phyloP scores from a whole-genome alignment of 2,797 vertebrate genomes.

The Crocidura indochinensis region DNA sequence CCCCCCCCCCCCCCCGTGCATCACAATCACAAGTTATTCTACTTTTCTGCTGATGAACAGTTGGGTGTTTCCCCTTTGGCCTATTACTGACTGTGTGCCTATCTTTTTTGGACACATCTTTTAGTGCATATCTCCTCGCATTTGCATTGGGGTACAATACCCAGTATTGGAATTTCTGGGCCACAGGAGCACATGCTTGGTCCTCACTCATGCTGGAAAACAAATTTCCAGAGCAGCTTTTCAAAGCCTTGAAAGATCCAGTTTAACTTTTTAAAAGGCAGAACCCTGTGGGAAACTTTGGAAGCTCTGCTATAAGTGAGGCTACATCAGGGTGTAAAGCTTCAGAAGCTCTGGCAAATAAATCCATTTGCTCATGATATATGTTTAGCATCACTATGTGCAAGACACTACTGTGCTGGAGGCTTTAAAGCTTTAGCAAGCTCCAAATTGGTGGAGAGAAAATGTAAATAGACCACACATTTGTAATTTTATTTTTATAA shows the following conservation, averaged over 20 bases:
- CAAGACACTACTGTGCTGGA: neutral
- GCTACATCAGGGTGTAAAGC: neutral
- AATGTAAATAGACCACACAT: conserved; percentile 2
- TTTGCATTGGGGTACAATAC: neutral
- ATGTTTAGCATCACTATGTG: neutral
- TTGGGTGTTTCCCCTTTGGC: neutral
- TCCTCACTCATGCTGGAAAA: neutral
- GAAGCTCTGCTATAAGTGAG: conserved; percentile 1
- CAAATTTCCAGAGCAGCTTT: conserved; percentile 19
- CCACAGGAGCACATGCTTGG: neutral
- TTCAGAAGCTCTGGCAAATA: conserved; percentile 48
- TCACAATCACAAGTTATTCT: neutral
- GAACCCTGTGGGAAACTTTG: neutral
- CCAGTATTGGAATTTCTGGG: neutral
- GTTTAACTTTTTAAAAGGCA: conserved; percentile 40
- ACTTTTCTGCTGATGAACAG: conserved; percentile 30
- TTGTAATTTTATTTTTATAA: conserved; percentile 56
- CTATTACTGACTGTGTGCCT: neutral
- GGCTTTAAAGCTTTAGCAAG: conserved; percentile 20
- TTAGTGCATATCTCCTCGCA: conserved; percentile 2
- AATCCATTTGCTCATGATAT: neutral
- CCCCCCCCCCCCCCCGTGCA: too few relatives aligned
- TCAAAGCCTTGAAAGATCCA: conserved; percentile 14
- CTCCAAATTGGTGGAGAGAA: neutral
- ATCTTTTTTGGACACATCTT: neutral